These are phyloP conservation scores for Ariopsis seemanni DNA, from an alignment of 2,113 vertebrate species.

Conservation along the genomic window DNA sequence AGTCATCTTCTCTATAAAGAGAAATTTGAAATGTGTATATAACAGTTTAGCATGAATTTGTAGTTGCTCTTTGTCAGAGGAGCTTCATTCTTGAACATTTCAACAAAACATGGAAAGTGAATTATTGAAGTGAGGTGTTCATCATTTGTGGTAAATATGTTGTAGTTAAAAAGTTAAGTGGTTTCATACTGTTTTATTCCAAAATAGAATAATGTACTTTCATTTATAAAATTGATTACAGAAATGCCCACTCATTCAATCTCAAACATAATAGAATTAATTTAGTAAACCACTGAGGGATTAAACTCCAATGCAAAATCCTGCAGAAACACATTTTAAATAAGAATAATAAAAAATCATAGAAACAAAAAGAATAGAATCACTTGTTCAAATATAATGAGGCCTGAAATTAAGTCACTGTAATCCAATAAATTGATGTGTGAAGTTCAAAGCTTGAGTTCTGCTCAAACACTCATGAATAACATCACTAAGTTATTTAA, in stretches of 20 bases:
- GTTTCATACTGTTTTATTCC: not conserved
- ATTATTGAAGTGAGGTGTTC: not conserved
- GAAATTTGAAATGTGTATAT: not conserved
- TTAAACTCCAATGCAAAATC: too few relatives aligned
- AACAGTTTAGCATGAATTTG: not conserved
- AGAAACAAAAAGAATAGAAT: not conserved
- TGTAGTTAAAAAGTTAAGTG: not conserved
- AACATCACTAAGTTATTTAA: slow-evolving; percentile 47
- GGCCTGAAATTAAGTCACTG: not conserved
- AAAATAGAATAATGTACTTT: not conserved
- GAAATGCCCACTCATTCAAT: not conserved
- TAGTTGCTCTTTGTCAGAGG: not conserved
- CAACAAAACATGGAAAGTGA: not conserved
- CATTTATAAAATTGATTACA: not conserved
- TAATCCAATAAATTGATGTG: not conserved
- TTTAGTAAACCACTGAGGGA: not conserved
- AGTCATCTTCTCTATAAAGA: not conserved
- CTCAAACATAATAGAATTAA: not conserved
- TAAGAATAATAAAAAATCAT: not conserved
- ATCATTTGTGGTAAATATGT: not conserved
- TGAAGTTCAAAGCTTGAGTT: slow-evolving; percentile 16
- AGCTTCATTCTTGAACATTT: not conserved
- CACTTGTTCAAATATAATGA: not conserved
- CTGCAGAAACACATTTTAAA: not conserved
- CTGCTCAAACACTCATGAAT: slow-evolving; percentile 23